These are phyloP conservation scores for Zalophus californianus DNA, from an alignment of 2,797 vertebrate species.

Conservation along the genomic window DNA sequence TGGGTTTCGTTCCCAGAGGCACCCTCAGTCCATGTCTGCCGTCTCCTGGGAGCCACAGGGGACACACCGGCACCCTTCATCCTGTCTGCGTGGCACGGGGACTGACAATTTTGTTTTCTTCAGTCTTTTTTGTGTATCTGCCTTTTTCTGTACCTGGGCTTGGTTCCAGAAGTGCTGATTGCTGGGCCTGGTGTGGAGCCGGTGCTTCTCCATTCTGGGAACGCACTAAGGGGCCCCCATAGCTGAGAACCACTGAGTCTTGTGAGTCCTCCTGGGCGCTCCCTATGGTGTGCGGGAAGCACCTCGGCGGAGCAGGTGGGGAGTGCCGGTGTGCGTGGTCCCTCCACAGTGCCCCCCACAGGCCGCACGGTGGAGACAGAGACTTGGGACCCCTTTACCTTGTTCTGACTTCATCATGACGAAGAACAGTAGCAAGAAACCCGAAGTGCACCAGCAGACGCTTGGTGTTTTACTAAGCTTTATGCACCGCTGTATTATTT, in stretches of 20 bases:
- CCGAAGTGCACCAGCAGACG: neutral
- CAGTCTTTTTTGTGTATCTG: neutral
- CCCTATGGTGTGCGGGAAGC: neutral
- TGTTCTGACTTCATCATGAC: fast-evolving
- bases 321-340: neutral
- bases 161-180: neutral
- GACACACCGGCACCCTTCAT: neutral
- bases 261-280: neutral
- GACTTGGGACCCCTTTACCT: too few species aligned
- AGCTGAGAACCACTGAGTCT: neutral
- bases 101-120: too few species aligned
- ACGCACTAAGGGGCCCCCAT: neutral
- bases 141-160: neutral
- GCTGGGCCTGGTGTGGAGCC: neutral
- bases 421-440: too few species aligned
- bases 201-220: neutral
- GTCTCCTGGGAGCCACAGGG: neutral
- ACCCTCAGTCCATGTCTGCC: neutral
- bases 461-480: neutral
- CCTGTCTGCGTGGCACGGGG: too few species aligned
- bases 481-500: too few species aligned
- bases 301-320: neutral
- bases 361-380: neutral
- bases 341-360: neutral
- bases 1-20: neutral